Conservation (phyloP, 2,113 vertebrate genomes). For the Meriones unguiculatus region DNA sequence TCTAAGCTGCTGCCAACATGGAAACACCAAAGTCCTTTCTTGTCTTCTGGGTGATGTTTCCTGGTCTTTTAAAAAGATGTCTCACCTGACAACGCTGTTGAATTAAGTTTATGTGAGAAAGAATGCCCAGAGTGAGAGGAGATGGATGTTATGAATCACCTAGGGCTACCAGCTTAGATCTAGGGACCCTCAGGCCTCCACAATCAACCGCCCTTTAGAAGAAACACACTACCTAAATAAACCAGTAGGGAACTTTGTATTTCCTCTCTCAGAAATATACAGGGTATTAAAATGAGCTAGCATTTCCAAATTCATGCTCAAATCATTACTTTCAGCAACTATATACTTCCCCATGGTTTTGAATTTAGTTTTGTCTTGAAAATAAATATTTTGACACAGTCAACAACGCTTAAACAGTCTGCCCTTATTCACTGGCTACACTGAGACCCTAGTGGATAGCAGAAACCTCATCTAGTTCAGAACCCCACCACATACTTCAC, state of each 20-base stretch:
- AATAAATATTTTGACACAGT: background rate
- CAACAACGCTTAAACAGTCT: background rate
- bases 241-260: background rate
- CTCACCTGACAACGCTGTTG: background rate
- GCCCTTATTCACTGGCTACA: background rate
- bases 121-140: background rate
- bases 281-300: background rate
- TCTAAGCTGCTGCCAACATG: background rate
- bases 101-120: background rate
- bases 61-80: background rate
- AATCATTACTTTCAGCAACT: background rate
- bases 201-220: background rate
- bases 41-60: background rate
- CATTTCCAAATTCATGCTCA: slow-evolving; percentile 44
- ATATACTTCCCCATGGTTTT: background rate
- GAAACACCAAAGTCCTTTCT: background rate
- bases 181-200: background rate
- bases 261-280: background rate
- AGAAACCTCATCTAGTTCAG: background rate
- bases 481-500: background rate
- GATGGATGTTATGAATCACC: background rate
- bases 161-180: background rate
- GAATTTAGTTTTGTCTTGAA: background rate
- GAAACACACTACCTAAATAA: background rate
- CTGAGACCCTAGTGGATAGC: background rate